Evolutionary conservation across 2,888 invertebrate genomes (phyloP).

Genomic region (Netelia inedita): DNA sequence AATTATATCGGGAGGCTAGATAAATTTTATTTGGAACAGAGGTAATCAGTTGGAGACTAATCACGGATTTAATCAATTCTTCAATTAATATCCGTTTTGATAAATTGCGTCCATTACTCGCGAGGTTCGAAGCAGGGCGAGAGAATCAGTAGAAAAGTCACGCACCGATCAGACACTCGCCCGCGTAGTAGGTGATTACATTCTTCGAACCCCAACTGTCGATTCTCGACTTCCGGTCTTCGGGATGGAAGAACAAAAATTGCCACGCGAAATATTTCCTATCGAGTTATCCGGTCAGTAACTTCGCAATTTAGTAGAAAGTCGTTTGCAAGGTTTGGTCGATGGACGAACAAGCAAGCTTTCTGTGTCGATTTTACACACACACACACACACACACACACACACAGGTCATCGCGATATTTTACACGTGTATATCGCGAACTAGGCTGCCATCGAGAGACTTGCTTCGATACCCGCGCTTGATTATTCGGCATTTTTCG

Average conservation of each 20-base stretch:
- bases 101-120: no score
- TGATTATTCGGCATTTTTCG: conserved; percentile 62
- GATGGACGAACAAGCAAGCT: neutral
- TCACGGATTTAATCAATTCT: neutral
- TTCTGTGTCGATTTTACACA: neutral
- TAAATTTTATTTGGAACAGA: neutral
- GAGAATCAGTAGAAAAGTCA: neutral
- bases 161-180: neutral
- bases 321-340: conserved; percentile 34
- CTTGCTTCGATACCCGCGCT: neutral
- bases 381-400: neutral
- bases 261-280: conserved; percentile 8
- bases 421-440: no score
- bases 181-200: neutral
- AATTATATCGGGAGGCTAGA: neutral
- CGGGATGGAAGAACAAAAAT: neutral
- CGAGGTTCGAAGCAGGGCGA: no score
- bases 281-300: conserved; percentile 19
- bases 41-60: neutral
- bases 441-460: neutral
- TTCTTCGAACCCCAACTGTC: neutral
- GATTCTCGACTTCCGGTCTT: neutral
- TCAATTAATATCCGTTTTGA: no score
- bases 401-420: conserved; percentile 7
- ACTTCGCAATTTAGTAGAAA: conserved; percentile 49